Base-by-base conservation (phyloP, 2,888 invertebrate species). In the Leucophenga montana region DNA sequence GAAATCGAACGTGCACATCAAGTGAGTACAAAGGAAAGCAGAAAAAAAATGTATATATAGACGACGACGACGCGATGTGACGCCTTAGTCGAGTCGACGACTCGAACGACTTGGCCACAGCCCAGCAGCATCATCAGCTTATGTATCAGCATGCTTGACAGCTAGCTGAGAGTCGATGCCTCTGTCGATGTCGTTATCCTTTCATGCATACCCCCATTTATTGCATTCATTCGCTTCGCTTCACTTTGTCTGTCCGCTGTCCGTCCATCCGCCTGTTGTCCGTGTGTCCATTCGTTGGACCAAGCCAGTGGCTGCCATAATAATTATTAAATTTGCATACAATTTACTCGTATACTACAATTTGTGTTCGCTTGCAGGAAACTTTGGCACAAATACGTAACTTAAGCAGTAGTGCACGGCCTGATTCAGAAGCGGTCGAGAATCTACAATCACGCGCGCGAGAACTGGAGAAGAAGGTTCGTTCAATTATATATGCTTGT, bases 381-480 rank as follows among this genome's bases (percentile, higher is more conserved):
- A 94, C 94, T 82, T 91, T 95, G 84, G 91, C 93, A 80, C 93
- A 93, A 86, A 90, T 93, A 78, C 91, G 93, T 74, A 87, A 84
- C 73, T 73, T 86, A 14, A 85, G 89, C 71, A 90, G 91, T 72
- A 90, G 90, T 79, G 90, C 91, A 73, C 85, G 90, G 78, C 90
- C 90, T 79, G 90, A 91, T 82, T 91, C 92, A 70, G 94, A 95
- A 79, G 91, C 91, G 50, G 90, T 92, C 73, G 93, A 93, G 83
- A 93, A 94, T 75, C 90, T 94, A 83, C 94, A 95, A 89, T 95
- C 95, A 62, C 92, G 95, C 82, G 95, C 95, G 67, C 92, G 97
- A 77, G 97, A 97, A 89, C 90, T 97, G 77, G 97, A 97, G 89
- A 97, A 97, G 89, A 97, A 97, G 91, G 96, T 95, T 82, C 61